Conservation (phyloP, 2,113 vertebrate species). For the Phalacrocorax brasilianus region DNA sequence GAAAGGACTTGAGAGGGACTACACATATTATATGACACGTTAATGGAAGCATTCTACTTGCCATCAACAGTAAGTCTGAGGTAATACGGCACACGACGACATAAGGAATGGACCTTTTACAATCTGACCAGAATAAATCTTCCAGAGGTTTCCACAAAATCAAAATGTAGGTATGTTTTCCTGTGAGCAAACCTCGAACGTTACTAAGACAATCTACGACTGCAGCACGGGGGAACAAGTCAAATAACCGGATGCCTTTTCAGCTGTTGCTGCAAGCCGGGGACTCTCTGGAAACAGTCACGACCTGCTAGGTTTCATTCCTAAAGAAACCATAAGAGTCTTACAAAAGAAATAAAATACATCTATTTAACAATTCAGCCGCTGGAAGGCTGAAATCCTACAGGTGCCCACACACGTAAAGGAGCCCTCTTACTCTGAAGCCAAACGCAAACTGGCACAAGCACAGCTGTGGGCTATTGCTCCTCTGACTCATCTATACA, state of each 20-base stretch:
- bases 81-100: background rate
- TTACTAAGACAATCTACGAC: background rate
- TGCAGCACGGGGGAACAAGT: background rate
- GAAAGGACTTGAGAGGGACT: background rate
- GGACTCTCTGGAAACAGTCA: fast-evolving
- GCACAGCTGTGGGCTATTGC: fast-evolving
- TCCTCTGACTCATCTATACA: background rate
- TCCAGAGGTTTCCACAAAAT: background rate
- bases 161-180: background rate
- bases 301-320: background rate
- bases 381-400: background rate
- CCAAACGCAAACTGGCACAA: background rate
- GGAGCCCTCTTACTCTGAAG: fast-evolving
- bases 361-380: background rate
- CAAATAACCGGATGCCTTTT: background rate
- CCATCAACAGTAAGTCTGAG: background rate
- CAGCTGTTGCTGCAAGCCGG: background rate
- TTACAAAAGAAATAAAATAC: fast-evolving
- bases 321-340: fast-evolving
- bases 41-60: constrained; percentile 8
- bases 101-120: background rate
- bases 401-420: background rate
- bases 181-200: background rate
- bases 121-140: background rate
- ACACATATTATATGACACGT: constrained; percentile 15